A percentile compares a stretch with the other conserved stretches of the same genome.
Evolutionary conservation across 30 jellyfish, hydroid and myxozoan genomes (phyloP).

Genomic region (Hydractinia symbiolongicarpus): DNA sequence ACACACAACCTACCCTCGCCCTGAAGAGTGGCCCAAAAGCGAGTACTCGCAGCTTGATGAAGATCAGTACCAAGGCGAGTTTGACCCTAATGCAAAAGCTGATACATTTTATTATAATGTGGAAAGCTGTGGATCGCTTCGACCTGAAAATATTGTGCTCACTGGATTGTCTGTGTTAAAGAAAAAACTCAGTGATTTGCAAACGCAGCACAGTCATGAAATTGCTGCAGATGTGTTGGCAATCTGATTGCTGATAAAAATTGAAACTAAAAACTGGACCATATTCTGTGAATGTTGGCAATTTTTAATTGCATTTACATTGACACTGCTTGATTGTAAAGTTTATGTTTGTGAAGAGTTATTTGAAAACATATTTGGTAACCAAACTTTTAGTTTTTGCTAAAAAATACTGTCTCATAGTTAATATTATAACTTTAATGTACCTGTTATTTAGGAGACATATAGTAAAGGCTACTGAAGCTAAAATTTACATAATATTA

Average conservation of each 20-base stretch:
- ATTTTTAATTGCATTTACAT: no score
- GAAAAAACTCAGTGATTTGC: conserved; percentile 76
- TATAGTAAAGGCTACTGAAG: no score
- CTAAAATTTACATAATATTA: no score
- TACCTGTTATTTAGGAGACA: no score
- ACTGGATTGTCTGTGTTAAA: conserved; percentile 75
- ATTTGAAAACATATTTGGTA: no score
- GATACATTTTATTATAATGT: conserved; percentile 69
- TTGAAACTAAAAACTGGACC: no score
- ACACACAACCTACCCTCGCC: conserved; percentile 93
- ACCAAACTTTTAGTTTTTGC: no score
- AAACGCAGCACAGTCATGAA: conserved; percentile 91
- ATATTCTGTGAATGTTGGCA: no score
- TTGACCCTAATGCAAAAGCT: conserved; percentile 86
- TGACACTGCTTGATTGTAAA: no score
- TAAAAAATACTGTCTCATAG: no score
- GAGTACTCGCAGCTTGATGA: conserved; percentile 82
- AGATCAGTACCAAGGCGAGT: conserved; percentile 84
- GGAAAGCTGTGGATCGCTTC: conserved; percentile 85
- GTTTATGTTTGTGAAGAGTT: no score
- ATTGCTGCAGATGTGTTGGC: conserved; percentile 97
- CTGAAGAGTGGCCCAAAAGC: conserved; percentile 98
- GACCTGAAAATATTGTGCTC: conserved; percentile 74
- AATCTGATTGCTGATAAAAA: conserved; percentile 11
- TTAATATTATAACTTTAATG: no score